phyloP scores from a whole-genome alignment of 1,140 invertebrate genomes.

The Anadara kagoshimensis region DNA sequence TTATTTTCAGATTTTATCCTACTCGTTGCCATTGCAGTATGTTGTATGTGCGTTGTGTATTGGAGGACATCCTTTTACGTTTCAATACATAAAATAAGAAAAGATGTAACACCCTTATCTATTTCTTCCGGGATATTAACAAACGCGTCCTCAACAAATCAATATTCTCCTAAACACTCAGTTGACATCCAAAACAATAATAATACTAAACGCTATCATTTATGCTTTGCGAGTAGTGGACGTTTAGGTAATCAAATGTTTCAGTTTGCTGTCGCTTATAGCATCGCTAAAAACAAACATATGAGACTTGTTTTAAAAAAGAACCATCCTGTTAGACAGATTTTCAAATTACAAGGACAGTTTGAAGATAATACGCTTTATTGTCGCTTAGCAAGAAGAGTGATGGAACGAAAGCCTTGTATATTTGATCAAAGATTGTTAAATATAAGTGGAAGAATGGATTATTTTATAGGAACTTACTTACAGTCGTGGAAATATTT shows the following conservation, averaged over 20 bases:
- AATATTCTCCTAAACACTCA: too few relatives aligned
- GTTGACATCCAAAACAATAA: too few relatives aligned
- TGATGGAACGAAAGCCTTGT: conserved; percentile 9
- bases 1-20: too few relatives aligned
- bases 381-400: not conserved
- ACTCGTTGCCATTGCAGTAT: too few relatives aligned
- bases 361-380: not conserved
- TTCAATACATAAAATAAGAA: too few relatives aligned
- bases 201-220: too few relatives aligned
- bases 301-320: conserved; percentile 11
- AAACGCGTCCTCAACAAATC: too few relatives aligned
- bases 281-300: conserved; percentile 30
- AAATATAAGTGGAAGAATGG: conserved; percentile 6
- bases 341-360: conserved; percentile 4
- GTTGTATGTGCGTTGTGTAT: too few relatives aligned
- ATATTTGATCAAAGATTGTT: conserved; percentile 26
- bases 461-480: conserved; percentile 28
- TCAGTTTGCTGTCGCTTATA: conserved; percentile 40
- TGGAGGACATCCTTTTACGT: too few relatives aligned
- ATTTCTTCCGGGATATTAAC: too few relatives aligned
- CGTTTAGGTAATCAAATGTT: conserved; percentile 50
- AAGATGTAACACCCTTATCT: too few relatives aligned
- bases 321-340: conserved; percentile 1
- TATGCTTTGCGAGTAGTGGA: not conserved
- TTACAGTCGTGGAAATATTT: conserved; percentile 52